Percentiles rank a stretch among this genome's conserved stretches.
These are phyloP conservation scores for Alosa alosa DNA, from an alignment of 2,113 vertebrate species.

Conservation along the genomic window DNA sequence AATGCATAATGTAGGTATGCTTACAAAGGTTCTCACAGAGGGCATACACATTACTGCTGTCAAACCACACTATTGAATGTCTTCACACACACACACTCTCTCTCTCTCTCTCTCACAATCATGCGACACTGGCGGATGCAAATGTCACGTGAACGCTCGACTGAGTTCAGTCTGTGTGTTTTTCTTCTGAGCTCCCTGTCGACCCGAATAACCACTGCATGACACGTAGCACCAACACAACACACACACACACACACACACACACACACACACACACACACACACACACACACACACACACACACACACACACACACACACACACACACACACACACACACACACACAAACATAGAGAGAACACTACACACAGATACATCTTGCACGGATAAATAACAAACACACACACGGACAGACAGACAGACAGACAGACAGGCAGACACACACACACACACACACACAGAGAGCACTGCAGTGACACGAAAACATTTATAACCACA, in stretches of 20 bases:
- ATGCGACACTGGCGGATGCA: too few species aligned
- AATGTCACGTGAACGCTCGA: conserved; percentile 11
- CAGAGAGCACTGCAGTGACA: background rate
- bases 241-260: background rate
- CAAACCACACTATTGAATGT: too few species aligned
- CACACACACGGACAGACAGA: background rate
- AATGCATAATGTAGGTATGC: too few species aligned
- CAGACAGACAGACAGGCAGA: background rate
- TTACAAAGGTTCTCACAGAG: background rate
- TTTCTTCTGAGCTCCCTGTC: conserved; percentile 8
- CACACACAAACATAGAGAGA: background rate
- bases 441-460: background rate
- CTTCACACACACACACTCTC: background rate
- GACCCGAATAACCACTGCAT: background rate
- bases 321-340: background rate
- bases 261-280: background rate
- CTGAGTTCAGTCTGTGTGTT: conserved; percentile 17
- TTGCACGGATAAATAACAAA: too few species aligned
- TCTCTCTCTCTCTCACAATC: background rate
- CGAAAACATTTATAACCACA: background rate
- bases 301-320: background rate
- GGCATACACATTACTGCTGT: background rate
- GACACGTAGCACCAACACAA: conserved; percentile 5
- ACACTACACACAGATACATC: background rate
- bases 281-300: background rate